Conservation (phyloP, 2,797 vertebrate species). For the Fistularia commersonii region DNA sequence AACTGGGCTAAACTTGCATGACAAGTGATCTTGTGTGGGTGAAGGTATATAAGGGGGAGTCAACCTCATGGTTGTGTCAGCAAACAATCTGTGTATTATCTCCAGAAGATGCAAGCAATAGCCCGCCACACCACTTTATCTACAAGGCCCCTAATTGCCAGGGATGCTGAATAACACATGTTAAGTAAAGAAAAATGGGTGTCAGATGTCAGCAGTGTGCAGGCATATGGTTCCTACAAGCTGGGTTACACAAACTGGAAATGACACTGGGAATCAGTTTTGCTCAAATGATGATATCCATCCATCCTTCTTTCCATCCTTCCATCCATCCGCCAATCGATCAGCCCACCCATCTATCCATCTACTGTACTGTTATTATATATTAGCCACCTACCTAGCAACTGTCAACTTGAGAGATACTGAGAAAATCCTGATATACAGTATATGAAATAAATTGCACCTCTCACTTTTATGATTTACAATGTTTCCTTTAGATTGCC, state of each 20-base stretch:
- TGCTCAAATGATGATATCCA: slow-evolving; percentile 5
- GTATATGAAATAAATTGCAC: too few species aligned
- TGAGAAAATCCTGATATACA: too few species aligned
- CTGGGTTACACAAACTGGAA: slow-evolving; percentile 39
- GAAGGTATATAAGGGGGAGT: slow-evolving; percentile 27
- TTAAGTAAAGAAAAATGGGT: slow-evolving; percentile 62
- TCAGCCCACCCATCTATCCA: background rate
- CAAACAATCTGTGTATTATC: slow-evolving; percentile 57
- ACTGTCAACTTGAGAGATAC: too few species aligned
- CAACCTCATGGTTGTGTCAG: slow-evolving; percentile 45
- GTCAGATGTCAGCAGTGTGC: slow-evolving; percentile 58
- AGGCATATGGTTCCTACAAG: slow-evolving; percentile 57
- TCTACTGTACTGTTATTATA: background rate
- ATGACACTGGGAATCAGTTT: slow-evolving; percentile 41
- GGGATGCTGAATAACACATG: slow-evolving; percentile 67
- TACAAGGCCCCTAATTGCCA: slow-evolving; percentile 64
- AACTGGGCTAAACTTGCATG: slow-evolving; percentile 55
- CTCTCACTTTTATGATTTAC: slow-evolving; percentile 45
- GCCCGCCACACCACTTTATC: slow-evolving; percentile 48
- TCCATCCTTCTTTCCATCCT: background rate
- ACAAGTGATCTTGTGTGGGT: slow-evolving; percentile 50
- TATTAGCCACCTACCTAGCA: too few species aligned
- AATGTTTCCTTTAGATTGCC: slow-evolving; percentile 48
- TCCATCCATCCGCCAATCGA: background rate
- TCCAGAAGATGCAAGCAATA: slow-evolving; percentile 48